Conservation (phyloP, 2,888 invertebrate species). For the Himalopsyche japonica region DNA sequence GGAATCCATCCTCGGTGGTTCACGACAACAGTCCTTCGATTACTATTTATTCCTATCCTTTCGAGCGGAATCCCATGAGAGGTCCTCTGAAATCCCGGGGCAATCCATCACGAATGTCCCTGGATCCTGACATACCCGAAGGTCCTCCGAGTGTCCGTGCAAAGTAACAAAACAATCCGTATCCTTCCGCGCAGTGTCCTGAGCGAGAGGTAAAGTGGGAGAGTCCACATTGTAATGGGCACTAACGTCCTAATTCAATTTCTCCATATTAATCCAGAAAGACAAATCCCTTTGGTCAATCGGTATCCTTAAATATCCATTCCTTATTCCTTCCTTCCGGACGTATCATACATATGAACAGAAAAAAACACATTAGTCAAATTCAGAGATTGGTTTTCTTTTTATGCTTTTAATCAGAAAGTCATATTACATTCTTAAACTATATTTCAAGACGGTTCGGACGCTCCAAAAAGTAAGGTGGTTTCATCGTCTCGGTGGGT, state of each 20-base stretch:
- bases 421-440: not conserved
- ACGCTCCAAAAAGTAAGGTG: not conserved
- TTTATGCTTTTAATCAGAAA: not conserved
- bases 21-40: too few species aligned
- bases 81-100: not conserved
- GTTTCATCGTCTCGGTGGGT: too few species aligned
- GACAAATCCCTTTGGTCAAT: not conserved
- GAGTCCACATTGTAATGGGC: constrained; percentile 9
- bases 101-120: constrained; percentile 1
- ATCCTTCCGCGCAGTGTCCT: not conserved
- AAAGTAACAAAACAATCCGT: constrained; percentile 2
- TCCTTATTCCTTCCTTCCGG: constrained; percentile 32
- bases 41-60: not conserved
- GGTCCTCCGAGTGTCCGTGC: constrained; percentile 1
- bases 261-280: not conserved
- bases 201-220: not conserved
- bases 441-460: not conserved
- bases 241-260: constrained; percentile 9
- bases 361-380: constrained; percentile 35
- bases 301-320: constrained; percentile 28
- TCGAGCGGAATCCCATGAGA: not conserved
- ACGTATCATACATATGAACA: constrained; percentile 39
- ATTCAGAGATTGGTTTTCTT: not conserved
- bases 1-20: too few species aligned
- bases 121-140: constrained; percentile 10